Base-by-base conservation (phyloP, 2,888 invertebrate species). In the Drosophila maculinotata region DNA sequence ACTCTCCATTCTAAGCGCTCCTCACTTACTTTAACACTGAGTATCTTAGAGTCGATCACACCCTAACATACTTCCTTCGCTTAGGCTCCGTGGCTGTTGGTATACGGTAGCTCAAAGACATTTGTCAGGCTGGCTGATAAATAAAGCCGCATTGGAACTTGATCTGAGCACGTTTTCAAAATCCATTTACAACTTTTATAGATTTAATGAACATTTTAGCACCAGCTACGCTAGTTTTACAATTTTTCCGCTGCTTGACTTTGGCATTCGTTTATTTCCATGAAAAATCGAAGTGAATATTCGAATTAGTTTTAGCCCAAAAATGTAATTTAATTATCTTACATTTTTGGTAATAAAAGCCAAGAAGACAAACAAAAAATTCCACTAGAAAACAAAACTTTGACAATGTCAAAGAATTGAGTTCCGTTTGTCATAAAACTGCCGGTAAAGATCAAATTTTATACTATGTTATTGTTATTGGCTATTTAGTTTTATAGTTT, bases 111-210 rank as follows among this genome's bases (percentile, higher is more conserved):
- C 77, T 36, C 39, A 9, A 59, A 78, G 44, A 57, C 76, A 75
- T 76, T 78, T 75, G 72, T 69, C 79, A 69, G 64, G 10, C 20
- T 48, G 41, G 39, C 53, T 70, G 76, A 67, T 73, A 70, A 64
- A 73, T 64, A 52, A 41, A 60, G 54, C 57, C 23, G 44, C 52
- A 51, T 31, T 35, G 63, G 33, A 72, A 77, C 62, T 68, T 71
- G 71, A 58, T 65, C 42, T 54, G 23, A 67, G 63, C 63, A 31
- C 69, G 73, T 64, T 66, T 75, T 53, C 10, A 47, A 74, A 78
- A 75, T 59, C 62, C 60, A 72, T 78, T 77, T 72, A 76, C 76
- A 72, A 57, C 58, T 67, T 72, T 62, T 78, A 63, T 59, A 42
- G 62, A 70, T 57, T 69, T 69, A 66, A 77, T 63, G 62, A 48